phyloP scores from a whole-genome alignment of 2,888 invertebrate genomes.

The Disparrhopalites patrizii region DNA sequence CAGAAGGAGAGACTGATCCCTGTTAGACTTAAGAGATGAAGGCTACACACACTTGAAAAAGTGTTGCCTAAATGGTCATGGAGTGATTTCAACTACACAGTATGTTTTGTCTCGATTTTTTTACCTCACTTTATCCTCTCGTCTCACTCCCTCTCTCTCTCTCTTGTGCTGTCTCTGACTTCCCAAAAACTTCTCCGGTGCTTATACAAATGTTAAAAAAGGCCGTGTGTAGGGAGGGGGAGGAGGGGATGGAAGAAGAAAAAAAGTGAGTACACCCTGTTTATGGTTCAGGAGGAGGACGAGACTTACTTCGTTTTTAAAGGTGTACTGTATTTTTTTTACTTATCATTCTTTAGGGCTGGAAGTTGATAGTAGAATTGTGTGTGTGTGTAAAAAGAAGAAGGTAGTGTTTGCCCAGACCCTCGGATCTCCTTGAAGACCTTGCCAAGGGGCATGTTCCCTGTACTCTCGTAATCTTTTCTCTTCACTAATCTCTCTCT shows the following conservation, averaged over 20 bases:
- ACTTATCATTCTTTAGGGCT: not conserved
- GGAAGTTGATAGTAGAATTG: not conserved
- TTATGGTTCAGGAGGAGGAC: conserved; percentile 10
- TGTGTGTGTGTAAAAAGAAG: not conserved
- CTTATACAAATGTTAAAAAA: not conserved
- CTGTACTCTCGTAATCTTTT: conserved; percentile 16
- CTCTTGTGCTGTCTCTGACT: too few species aligned
- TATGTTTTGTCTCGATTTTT: not conserved
- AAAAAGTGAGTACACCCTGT: conserved; percentile 29
- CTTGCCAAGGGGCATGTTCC: conserved; percentile 17
- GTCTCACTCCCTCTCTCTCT: not conserved
- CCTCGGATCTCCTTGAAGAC: conserved; percentile 21
- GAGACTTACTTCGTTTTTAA: not conserved
- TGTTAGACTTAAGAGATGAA: not conserved
- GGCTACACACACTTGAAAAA: conserved; percentile 8
- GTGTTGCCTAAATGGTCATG: conserved; percentile 19
- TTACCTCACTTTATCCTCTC: not conserved
- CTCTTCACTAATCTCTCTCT: conserved; percentile 11
- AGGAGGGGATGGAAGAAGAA: not conserved
- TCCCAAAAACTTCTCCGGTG: too few species aligned
- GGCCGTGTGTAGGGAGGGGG: not conserved
- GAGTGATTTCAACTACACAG: conserved; percentile 9
- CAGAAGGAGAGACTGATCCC: not conserved
- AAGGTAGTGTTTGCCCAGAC: conserved; percentile 13
- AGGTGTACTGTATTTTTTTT: not conserved